phyloP scores from a whole-genome alignment of 2,797 vertebrate species.

The Crypturellus tataupa region DNA sequence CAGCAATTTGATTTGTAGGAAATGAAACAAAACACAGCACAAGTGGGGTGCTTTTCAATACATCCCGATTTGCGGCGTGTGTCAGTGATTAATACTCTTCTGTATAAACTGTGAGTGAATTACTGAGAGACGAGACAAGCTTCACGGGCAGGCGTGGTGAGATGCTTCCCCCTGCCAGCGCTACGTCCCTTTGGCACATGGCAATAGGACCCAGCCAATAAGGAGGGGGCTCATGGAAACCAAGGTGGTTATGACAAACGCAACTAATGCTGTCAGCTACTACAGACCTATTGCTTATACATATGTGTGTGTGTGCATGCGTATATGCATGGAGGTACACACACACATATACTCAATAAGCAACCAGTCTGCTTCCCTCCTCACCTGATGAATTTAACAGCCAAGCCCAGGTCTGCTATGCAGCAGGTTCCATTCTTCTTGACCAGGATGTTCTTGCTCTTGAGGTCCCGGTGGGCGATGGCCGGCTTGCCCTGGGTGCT shows the following conservation, averaged over 20 bases:
- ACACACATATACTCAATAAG: neutral
- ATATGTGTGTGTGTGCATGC: too few relatives aligned
- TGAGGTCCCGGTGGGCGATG: constrained; percentile 95
- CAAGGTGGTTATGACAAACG: neutral
- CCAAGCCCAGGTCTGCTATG: constrained; percentile 95
- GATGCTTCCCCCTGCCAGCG: neutral
- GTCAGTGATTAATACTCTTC: neutral
- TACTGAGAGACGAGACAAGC: neutral
- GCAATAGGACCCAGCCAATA: neutral
- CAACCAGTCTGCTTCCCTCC: neutral
- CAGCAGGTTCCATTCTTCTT: constrained; percentile 97
- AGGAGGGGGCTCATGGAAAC: neutral
- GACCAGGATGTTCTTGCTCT: constrained; percentile 97
- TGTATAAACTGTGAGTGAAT: neutral
- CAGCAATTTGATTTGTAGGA: constrained; percentile 46
- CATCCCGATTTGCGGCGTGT: constrained; percentile 16
- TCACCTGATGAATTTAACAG: constrained; percentile 97
- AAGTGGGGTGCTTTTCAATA: constrained; percentile 26
- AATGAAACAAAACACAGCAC: constrained; percentile 42
- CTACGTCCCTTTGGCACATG: fast-evolving
- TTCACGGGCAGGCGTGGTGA: neutral
- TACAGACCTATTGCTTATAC: neutral
- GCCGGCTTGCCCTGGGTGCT: constrained; percentile 97
- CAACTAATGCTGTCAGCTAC: neutral
- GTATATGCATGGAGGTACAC: too few relatives aligned